Conservation (phyloP, 2,888 invertebrate species). For the Napeogenes sylphis region DNA sequence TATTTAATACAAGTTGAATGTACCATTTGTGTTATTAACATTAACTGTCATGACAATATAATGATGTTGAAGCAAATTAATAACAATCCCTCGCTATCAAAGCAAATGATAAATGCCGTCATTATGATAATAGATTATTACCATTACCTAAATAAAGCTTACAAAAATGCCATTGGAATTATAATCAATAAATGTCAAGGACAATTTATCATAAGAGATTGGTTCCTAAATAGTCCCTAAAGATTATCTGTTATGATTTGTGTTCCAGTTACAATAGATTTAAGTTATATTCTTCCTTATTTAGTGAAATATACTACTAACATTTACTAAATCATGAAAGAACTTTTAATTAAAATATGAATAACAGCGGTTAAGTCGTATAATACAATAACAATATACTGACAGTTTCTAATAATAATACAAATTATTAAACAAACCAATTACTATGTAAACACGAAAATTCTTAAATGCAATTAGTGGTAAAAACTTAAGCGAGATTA, state of each 20-base stretch:
- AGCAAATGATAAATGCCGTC: background rate
- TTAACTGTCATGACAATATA: background rate
- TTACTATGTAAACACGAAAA: slow-evolving; percentile 9
- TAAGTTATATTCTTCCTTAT: too few species aligned
- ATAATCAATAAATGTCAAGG: too few species aligned
- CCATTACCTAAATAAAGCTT: background rate
- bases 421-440: background rate
- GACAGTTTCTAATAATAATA: background rate
- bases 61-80: background rate
- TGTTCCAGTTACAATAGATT: too few species aligned
- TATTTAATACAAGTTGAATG: too few species aligned
- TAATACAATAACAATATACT: background rate
- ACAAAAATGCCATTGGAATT: background rate
- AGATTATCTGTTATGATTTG: too few species aligned
- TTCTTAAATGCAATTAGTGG: slow-evolving; percentile 22
- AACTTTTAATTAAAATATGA: too few species aligned
- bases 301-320: too few species aligned
- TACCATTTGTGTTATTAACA: too few species aligned
- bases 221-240: too few species aligned
- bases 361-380: too few species aligned
- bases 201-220: too few species aligned
- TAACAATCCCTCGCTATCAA: slow-evolving; percentile 1
- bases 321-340: too few species aligned
- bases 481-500: slow-evolving; percentile 18
- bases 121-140: slow-evolving; percentile 1